A percentile compares a stretch with the other conserved stretches of the same genome.
phyloP scores from a whole-genome alignment of 2,888 invertebrate genomes.

The Notodonta dromedarius region DNA sequence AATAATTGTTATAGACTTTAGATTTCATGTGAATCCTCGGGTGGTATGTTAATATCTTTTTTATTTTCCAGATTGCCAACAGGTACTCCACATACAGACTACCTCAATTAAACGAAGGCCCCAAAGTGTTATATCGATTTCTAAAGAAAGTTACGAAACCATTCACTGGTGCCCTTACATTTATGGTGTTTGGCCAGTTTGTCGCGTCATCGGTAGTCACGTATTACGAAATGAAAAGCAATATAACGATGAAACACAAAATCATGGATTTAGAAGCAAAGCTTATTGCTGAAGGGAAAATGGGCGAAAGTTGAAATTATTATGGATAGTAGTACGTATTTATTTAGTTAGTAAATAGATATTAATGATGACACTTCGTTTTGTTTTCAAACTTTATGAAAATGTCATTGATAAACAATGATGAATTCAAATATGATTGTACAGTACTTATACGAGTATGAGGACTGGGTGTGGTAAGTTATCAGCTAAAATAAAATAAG shows the following conservation, averaged over 20 bases:
- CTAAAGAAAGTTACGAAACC: constrained; percentile 81
- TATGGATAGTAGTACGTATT: constrained; percentile 13
- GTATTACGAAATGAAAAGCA: constrained; percentile 84
- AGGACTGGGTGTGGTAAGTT: no score
- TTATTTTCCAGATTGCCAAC: constrained; percentile 84
- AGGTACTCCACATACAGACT: constrained; percentile 85
- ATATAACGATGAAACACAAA: constrained; percentile 65
- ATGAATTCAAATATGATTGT: no score
- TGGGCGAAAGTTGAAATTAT: constrained; percentile 13
- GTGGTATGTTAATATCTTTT: neutral
- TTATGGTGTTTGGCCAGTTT: constrained; percentile 79
- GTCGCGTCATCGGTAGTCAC: constrained; percentile 84
- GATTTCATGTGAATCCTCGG: no score
- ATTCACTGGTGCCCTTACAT: constrained; percentile 74
- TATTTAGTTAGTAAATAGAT: constrained; percentile 32
- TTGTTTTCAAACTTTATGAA: neutral
- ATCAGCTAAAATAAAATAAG: constrained; percentile 28
- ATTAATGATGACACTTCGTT: constrained; percentile 12
- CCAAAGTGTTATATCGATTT: constrained; percentile 80
- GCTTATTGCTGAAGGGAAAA: constrained; percentile 36
- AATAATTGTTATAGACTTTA: no score
- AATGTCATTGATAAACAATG: no score
- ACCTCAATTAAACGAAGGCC: constrained; percentile 85
- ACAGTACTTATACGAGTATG: no score
- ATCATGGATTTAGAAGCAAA: constrained; percentile 65